Percentiles rank a stretch among this genome's conserved stretches.
These are phyloP conservation scores for Xenopus laevis DNA, from an alignment of 2,113 vertebrate species.

Conservation along the genomic window DNA sequence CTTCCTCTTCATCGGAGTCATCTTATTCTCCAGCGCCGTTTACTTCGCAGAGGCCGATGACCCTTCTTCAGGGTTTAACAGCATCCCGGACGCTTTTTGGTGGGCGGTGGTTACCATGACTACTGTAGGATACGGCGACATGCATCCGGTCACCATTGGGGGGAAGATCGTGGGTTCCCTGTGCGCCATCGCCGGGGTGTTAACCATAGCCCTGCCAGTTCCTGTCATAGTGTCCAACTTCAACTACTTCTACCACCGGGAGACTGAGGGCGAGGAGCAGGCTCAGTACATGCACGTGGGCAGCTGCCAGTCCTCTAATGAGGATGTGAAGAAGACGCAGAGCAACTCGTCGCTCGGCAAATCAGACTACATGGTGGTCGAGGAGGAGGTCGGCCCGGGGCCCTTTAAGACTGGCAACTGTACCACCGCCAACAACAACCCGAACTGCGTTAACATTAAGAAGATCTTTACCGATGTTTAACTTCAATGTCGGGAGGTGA, in stretches of 20 bases:
- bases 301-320: slow-evolving; percentile 84
- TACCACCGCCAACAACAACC: slow-evolving; percentile 63
- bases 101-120: slow-evolving; percentile 99
- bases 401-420: slow-evolving; percentile 80
- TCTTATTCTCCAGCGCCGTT: slow-evolving; percentile 93
- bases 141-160: slow-evolving; percentile 95
- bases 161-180: slow-evolving; percentile 95
- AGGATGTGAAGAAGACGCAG: slow-evolving; percentile 84
- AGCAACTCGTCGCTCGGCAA: slow-evolving; percentile 94
- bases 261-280: slow-evolving; percentile 95
- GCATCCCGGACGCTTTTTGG: slow-evolving; percentile 97
- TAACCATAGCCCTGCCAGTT: slow-evolving; percentile 92
- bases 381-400: slow-evolving; percentile 83
- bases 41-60: slow-evolving; percentile 95
- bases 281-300: slow-evolving; percentile 92
- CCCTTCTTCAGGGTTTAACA: slow-evolving; percentile 87
- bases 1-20: slow-evolving; percentile 95
- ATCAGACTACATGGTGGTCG: slow-evolving; percentile 95
- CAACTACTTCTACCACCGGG: slow-evolving; percentile 96
- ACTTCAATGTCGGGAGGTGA: slow-evolving; percentile 7
- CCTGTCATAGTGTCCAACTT: slow-evolving; percentile 97
- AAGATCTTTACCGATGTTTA: slow-evolving; percentile 97
- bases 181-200: slow-evolving; percentile 91
- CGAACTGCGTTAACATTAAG: slow-evolving; percentile 89
- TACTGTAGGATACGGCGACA: slow-evolving; percentile 93